Conservation (phyloP, 1,140 invertebrate species). For the Trichogramma pretiosum region DNA sequence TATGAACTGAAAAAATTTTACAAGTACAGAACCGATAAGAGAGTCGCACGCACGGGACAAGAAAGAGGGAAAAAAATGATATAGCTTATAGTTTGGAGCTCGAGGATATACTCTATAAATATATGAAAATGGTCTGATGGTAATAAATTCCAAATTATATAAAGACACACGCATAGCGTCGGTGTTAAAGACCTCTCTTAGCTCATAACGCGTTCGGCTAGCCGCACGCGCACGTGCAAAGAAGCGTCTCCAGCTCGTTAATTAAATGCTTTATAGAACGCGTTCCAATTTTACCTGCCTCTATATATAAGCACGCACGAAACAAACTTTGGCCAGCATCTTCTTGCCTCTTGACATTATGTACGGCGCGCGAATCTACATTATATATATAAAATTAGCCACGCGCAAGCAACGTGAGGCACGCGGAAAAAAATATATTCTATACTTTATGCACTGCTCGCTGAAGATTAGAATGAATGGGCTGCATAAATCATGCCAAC, state of each 20-base stretch:
- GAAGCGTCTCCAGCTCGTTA: constrained; percentile 24
- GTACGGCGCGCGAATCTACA: constrained; percentile 32
- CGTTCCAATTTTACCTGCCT: constrained; percentile 26
- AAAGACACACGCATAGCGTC: neutral
- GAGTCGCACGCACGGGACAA: too few relatives aligned
- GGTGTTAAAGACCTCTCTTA: neutral
- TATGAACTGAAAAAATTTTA: too few relatives aligned
- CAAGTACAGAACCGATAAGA: too few relatives aligned
- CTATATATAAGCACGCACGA: neutral
- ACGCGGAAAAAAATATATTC: constrained; percentile 2
- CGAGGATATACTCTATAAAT: too few relatives aligned
- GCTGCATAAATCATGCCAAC: constrained; percentile 43
- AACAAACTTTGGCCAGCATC: too few relatives aligned
- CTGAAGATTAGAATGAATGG: constrained; percentile 47
- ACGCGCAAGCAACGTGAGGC: neutral
- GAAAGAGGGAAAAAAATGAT: too few relatives aligned
- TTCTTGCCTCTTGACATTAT: too few relatives aligned
- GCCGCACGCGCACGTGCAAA: neutral
- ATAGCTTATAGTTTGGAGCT: too few relatives aligned
- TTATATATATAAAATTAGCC: constrained; percentile 19
- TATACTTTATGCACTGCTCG: neutral
- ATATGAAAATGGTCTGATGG: too few relatives aligned
- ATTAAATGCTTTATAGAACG: constrained; percentile 37
- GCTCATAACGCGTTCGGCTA: too few relatives aligned
- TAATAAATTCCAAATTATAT: too few relatives aligned